Base-by-base conservation (phyloP, 2,888 invertebrate species). In the Philereme transversata region DNA sequence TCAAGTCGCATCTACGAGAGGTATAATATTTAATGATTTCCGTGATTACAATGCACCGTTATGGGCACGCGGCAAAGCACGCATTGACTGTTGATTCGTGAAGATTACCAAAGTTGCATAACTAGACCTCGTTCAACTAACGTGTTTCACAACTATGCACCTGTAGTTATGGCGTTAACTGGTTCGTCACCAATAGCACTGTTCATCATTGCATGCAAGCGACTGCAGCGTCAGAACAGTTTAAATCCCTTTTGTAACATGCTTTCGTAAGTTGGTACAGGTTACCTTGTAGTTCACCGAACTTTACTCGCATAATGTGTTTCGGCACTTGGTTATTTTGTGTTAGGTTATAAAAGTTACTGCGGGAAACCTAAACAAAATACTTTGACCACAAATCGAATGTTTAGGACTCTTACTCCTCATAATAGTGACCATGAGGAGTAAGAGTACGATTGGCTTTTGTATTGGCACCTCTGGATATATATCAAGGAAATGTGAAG, bases 61-160 rank as follows among this genome's bases (percentile, higher is more conserved):
- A 90, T 81, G 75, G 82, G 77, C 83, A 85, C 80, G 84, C 77
- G 72, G 74, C 63, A 57, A 58, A 63, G 59, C 81, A 81, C 77
- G 81, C 84, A 82, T 83, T 79, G 82, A 81, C 83, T 83, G 79
- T 81, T 83, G 84, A 79, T 82, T 77, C 79, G 77, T 78, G 74
- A 83, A 87, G 86, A 89, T 90, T 84, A 87, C 79, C 67, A 71
- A 66, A 73, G 72, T 90, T 89, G 83, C 87, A 83, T 85, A 90
- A 91, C 85, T 79, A 79, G 79, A 79, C 70, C 78, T 82, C 81
- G 82, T 82, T 80, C 76, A 78, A 82, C 78, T 70, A 79, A 80
- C 83, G 77, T 79, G 86, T 84, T 87, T 83, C 83, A 83, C 83
- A 84, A 87, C 84, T 77, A 79, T 77, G 76, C 87, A 86, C 85